A percentile compares a stretch with the other conserved stretches of the same genome.
Evolutionary conservation across 2,888 invertebrate genomes (phyloP).

Genomic region (Ernsta delagoae): DNA sequence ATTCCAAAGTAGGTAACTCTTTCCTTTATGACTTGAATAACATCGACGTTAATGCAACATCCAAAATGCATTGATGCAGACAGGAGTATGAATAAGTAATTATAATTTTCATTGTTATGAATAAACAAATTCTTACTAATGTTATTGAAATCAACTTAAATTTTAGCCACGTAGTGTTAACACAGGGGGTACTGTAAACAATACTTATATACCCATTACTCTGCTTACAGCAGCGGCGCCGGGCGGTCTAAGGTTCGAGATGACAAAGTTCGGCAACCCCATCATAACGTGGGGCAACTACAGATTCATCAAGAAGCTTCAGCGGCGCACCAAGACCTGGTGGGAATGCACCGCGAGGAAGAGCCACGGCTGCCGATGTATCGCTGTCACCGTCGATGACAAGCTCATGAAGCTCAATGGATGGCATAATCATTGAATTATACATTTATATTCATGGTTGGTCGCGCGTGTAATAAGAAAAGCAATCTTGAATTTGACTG

Average conservation of each 20-base stretch:
- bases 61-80: background rate
- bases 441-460: no score
- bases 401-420: slow-evolving; percentile 68
- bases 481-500: no score
- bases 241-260: slow-evolving; percentile 56
- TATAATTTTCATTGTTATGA: no score
- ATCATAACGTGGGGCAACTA: slow-evolving; percentile 74
- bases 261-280: slow-evolving; percentile 69
- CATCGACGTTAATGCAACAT: no score
- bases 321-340: slow-evolving; percentile 67
- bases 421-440: slow-evolving; percentile 69
- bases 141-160: background rate
- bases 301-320: slow-evolving; percentile 68
- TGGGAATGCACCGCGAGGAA: slow-evolving; percentile 75
- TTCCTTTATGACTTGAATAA: no score
- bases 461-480: no score
- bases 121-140: background rate
- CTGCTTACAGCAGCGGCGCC: slow-evolving; percentile 38
- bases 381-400: slow-evolving; percentile 67
- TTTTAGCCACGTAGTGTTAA: no score
- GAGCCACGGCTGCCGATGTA: slow-evolving; percentile 63
- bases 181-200: background rate
- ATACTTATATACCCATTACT: slow-evolving; percentile 9
- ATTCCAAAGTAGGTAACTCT: no score
- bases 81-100: no score